Evolutionary conservation across 2,888 invertebrate species (phyloP), one percentile per base, ranked within the genome.

Genomic region (Drosophila imparisetae): DNA sequence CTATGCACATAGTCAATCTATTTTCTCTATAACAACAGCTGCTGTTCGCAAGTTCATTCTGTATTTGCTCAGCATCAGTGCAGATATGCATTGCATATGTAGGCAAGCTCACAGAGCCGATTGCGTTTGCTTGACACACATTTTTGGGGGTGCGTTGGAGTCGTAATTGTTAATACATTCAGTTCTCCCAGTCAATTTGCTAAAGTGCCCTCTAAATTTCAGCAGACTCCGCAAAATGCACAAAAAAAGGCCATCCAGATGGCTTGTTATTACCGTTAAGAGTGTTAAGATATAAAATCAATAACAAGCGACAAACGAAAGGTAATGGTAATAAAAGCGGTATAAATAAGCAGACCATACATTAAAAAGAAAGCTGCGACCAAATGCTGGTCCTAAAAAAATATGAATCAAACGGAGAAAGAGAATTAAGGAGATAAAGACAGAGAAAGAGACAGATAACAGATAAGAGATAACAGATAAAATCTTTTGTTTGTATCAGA

Each of bases 131-230:
- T 50, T 63, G 65, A 52, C 70, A 82, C 55, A 32, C 79, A 67
- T 69, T 60, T 53, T 59, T 59, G 53, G 57, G 80, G 52, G 54
- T 81, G 69, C 45, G 48, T 42, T 18, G 24, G 18, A 42, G 38
- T 34, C 38, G 72, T 86, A 86, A 88, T 88, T 88, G 83, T 76
- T 88, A 77, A 87, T 76, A 74, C 81, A 84, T 72, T 79, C 72
- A 79, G 87, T 79, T 84, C 85, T 77, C 66, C 66, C 72, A 83
- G 83, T 63, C 88, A 86, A 86, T 86, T 90, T 88, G 73, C 72
- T 78, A 78, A 90, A 90, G 90, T 90, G 90, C 86, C 79, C 76
- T 75, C 82, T 65, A 79, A 76, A 74, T 72, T 83, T 77, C 69
- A 67, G 67, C 65, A 59, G 53, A 57, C 63, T 69, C 66, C 60